Percentiles rank a stretch among this genome's conserved stretches.
phyloP scores from a whole-genome alignment of 2,888 invertebrate species.

The Iphiclides podalirius region DNA sequence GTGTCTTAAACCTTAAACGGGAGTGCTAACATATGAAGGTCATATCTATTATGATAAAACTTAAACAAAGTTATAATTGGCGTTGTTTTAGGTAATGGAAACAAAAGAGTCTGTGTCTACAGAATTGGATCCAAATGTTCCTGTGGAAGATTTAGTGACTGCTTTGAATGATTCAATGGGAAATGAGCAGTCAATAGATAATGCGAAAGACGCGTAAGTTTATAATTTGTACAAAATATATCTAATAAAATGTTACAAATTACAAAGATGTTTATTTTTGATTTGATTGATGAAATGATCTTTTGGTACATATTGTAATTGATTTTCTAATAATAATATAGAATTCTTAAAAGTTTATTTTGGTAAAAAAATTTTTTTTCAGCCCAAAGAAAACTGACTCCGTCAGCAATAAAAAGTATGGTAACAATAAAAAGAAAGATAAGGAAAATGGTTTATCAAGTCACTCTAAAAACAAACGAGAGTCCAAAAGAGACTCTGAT shows the following conservation, averaged over 20 bases:
- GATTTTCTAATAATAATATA: no score
- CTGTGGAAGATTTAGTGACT: slow-evolving; percentile 84
- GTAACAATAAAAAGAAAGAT: slow-evolving; percentile 45
- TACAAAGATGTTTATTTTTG: no score
- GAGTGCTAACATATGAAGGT: no score
- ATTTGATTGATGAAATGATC: no score
- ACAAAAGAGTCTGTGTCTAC: slow-evolving; percentile 81
- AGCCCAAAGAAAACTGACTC: slow-evolving; percentile 35
- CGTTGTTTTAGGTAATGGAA: slow-evolving; percentile 84
- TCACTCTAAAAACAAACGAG: slow-evolving; percentile 49
- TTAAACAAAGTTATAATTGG: no score
- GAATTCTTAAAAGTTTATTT: neutral
- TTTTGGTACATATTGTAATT: no score
- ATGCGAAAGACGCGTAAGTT: slow-evolving; percentile 43
- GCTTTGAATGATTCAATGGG: slow-evolving; percentile 78
- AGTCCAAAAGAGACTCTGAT: slow-evolving; percentile 57
- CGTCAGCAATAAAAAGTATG: slow-evolving; percentile 30
- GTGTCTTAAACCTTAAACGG: no score
- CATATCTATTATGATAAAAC: no score
- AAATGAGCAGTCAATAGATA: slow-evolving; percentile 41
- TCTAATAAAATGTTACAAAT: no score
- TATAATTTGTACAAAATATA: neutral
- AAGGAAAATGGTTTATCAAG: slow-evolving; percentile 41
- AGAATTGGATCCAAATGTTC: slow-evolving; percentile 82
- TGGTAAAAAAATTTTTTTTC: slow-evolving; percentile 6